These are phyloP conservation scores for Emydocephalus ijimae DNA, from an alignment of 2,113 vertebrate species.

Conservation along the genomic window DNA sequence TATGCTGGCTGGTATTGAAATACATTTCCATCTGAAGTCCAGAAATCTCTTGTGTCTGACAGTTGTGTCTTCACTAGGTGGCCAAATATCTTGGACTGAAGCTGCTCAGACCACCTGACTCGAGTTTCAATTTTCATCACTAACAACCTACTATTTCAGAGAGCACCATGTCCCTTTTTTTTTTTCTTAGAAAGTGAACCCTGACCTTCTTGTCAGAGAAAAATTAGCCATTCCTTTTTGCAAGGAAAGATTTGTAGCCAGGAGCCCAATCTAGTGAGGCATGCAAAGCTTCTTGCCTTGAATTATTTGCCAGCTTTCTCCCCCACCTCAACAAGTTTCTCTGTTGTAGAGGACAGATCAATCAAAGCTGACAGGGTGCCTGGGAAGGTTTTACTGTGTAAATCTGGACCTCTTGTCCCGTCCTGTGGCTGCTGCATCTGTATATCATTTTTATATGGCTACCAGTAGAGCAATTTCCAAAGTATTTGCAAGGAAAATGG, in stretches of 20 bases:
- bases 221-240: slow-evolving; percentile 64
- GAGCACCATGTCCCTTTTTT: neutral
- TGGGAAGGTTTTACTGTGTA: slow-evolving; percentile 87
- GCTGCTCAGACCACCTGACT: neutral
- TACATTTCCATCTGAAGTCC: neutral
- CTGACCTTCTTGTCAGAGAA: neutral
- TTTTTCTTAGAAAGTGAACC: neutral
- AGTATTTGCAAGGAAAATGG: slow-evolving; percentile 96
- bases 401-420: slow-evolving; percentile 88
- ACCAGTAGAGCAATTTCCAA: slow-evolving; percentile 98
- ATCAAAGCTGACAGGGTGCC: slow-evolving; percentile 84
- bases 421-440: slow-evolving; percentile 81
- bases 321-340: slow-evolving; percentile 86
- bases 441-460: slow-evolving; percentile 99
- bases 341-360: slow-evolving; percentile 86
- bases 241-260: slow-evolving; percentile 75
- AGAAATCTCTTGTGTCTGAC: neutral
- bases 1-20: neutral
- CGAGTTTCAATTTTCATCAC: neutral
- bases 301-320: slow-evolving; percentile 88
- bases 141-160: neutral
- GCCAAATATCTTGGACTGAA: neutral
- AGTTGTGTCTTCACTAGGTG: neutral
- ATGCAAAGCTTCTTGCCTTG: slow-evolving; percentile 79
- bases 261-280: slow-evolving; percentile 73